Conservation (phyloP, 2,113 vertebrate genomes). For the Nesospiza acunhae region DNA sequence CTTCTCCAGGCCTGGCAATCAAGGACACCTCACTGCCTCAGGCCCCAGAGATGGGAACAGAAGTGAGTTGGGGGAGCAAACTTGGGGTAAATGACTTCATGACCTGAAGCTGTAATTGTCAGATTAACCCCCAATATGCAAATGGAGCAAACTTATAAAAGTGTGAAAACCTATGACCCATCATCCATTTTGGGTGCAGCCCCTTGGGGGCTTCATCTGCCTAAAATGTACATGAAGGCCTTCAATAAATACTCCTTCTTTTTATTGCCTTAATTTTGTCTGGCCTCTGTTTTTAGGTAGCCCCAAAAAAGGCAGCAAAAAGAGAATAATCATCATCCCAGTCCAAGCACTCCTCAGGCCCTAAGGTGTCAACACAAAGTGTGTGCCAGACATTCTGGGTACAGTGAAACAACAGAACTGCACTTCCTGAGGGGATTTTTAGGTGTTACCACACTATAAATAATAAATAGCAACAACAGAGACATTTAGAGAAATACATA, state of each 20-base stretch:
- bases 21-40: neutral
- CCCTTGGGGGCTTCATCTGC: neutral
- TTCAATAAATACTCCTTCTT: neutral
- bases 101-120: neutral
- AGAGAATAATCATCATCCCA: too few species aligned
- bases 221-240: accelerated
- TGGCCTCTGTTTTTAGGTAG: neutral
- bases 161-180: accelerated
- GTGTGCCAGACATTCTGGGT: neutral
- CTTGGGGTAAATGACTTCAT: neutral
- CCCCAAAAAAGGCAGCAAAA: neutral
- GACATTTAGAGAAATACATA: neutral
- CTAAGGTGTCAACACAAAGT: neutral
- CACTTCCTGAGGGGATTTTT: neutral
- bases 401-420: neutral
- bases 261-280: neutral
- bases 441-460: neutral
- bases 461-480: neutral
- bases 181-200: neutral
- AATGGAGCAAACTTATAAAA: neutral
- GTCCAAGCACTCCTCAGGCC: neutral
- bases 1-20: neutral
- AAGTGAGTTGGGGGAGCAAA: neutral
- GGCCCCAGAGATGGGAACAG: neutral
- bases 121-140: neutral